phyloP scores from a whole-genome alignment of 2,888 invertebrate genomes.

The Tolmerus cingulatus region DNA sequence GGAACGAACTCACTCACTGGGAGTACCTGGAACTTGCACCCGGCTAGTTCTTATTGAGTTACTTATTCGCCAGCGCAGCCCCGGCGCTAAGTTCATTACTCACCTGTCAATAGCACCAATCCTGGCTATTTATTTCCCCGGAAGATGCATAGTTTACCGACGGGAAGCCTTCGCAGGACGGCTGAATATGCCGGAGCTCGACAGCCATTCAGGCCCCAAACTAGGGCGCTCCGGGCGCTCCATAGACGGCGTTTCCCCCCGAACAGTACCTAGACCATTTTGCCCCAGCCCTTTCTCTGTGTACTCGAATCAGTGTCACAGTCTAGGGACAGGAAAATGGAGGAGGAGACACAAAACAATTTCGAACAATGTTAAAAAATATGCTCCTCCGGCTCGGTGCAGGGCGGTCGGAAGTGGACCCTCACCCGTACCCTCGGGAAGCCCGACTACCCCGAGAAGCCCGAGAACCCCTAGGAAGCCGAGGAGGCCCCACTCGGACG shows the following conservation, averaged over 20 bases:
- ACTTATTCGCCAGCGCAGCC: slow-evolving; percentile 26
- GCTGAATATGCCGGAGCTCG: background rate
- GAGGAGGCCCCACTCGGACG: background rate
- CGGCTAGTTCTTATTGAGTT: slow-evolving; percentile 25
- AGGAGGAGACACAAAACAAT: slow-evolving; percentile 38
- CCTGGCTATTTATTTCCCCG: slow-evolving; percentile 32
- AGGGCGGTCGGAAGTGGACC: background rate
- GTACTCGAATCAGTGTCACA: slow-evolving; percentile 8
- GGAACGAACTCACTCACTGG: background rate
- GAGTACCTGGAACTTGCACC: background rate
- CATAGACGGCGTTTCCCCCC: background rate
- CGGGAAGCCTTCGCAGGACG: background rate
- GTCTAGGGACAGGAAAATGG: slow-evolving; percentile 25
- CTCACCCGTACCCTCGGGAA: background rate
- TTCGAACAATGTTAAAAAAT: slow-evolving; percentile 37
- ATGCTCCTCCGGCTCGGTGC: background rate
- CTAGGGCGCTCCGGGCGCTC: background rate
- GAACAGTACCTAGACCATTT: background rate
- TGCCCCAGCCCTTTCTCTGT: background rate
- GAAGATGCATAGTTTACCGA: slow-evolving; percentile 27
- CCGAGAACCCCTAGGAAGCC: background rate
- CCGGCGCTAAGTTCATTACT: slow-evolving; percentile 35
- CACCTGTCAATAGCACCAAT: slow-evolving; percentile 43
- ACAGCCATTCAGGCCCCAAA: background rate
- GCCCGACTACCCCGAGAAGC: background rate